phyloP scores from a whole-genome alignment of 2,888 invertebrate species.

The Drosophila nigricruria region DNA sequence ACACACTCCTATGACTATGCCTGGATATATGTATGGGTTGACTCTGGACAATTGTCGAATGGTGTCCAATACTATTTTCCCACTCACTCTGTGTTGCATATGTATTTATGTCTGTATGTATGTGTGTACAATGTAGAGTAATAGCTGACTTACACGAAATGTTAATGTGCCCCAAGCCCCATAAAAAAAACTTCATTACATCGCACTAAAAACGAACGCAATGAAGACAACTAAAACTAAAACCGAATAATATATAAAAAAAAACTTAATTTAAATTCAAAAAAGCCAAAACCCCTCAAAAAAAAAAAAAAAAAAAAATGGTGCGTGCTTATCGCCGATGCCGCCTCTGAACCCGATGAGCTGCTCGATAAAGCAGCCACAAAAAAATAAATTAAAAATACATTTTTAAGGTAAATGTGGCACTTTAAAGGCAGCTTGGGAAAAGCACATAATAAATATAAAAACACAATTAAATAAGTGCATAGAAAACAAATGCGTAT shows the following conservation, averaged over 20 bases:
- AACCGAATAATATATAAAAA: slow-evolving; percentile 41
- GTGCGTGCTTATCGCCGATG: slow-evolving; percentile 76
- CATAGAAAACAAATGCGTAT: slow-evolving; percentile 69
- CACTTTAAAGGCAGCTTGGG: slow-evolving; percentile 73
- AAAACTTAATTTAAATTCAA: slow-evolving; percentile 76
- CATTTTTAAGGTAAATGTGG: slow-evolving; percentile 80
- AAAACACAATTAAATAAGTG: slow-evolving; percentile 78
- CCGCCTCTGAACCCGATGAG: slow-evolving; percentile 59
- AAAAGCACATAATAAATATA: slow-evolving; percentile 79
- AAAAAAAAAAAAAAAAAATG: slow-evolving; percentile 62
- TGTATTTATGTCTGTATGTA: neutral
- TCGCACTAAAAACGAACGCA: slow-evolving; percentile 63
- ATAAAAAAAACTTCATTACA: slow-evolving; percentile 77
- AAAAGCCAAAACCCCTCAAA: slow-evolving; percentile 56
- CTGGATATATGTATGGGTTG: no score
- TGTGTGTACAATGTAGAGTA: slow-evolving; percentile 35
- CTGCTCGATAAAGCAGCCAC: slow-evolving; percentile 75
- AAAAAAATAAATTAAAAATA: slow-evolving; percentile 82
- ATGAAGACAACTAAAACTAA: slow-evolving; percentile 60
- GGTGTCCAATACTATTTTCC: neutral
- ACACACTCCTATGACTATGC: no score
- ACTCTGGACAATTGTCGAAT: neutral
- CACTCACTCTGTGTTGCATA: neutral
- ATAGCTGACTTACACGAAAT: slow-evolving; percentile 40
- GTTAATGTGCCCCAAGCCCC: slow-evolving; percentile 55